Evolutionary conservation across 1,140 invertebrate species (phyloP).

Genomic region (Tetramorium simillimum): DNA sequence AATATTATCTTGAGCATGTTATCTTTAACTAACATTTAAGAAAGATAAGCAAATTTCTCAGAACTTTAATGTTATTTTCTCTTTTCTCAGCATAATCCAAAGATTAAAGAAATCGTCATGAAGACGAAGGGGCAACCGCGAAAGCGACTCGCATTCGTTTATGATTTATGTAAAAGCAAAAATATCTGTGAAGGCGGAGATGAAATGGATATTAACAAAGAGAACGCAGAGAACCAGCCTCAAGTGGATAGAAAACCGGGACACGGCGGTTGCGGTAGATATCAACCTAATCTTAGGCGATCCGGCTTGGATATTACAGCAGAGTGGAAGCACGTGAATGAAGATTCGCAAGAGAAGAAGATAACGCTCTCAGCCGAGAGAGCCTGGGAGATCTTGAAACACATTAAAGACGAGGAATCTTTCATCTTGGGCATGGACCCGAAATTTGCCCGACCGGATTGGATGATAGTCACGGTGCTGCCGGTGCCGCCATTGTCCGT

Average conservation of each 20-base stretch:
- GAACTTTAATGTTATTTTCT: background rate
- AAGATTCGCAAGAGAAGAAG: constrained; percentile 99
- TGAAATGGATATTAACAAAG: constrained; percentile 96
- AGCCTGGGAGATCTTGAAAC: constrained; percentile 98
- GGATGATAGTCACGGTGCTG: constrained; percentile 99
- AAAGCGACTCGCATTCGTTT: constrained; percentile 97
- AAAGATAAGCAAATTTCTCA: background rate
- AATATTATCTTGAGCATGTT: background rate
- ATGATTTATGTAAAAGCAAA: constrained; percentile 99
- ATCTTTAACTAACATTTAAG: background rate
- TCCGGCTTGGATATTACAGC: constrained; percentile 96
- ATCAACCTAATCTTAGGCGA: constrained; percentile 96
- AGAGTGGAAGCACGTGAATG: constrained; percentile 99
- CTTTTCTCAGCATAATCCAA: constrained; percentile 92
- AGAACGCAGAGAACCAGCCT: constrained; percentile 86
- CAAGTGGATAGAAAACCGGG: constrained; percentile 90
- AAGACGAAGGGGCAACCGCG: constrained; percentile 99
- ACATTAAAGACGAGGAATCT: constrained; percentile 99
- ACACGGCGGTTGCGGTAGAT: constrained; percentile 98
- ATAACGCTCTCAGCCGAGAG: constrained; percentile 96
- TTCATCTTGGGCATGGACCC: constrained; percentile 98
- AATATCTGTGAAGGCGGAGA: constrained; percentile 99
- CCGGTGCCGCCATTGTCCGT: constrained; percentile 98
- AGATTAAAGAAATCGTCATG: constrained; percentile 98
- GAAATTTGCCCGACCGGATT: constrained; percentile 98